phyloP scores from a whole-genome alignment of 2,113 vertebrate species.

The Leptodactylus fuscus region DNA sequence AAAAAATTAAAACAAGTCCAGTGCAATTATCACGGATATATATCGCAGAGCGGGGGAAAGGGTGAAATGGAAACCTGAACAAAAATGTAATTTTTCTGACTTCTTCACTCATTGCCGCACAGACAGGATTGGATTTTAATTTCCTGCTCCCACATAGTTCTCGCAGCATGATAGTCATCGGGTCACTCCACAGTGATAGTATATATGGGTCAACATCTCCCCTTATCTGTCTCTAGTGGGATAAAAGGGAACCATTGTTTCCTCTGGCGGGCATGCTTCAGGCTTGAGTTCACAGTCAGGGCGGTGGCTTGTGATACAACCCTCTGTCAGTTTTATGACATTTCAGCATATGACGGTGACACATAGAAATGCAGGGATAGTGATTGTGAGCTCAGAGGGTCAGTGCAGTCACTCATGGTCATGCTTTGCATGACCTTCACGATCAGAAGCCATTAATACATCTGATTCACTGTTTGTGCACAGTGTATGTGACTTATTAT shows the following conservation, averaged over 20 bases:
- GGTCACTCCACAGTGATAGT: slow-evolving; percentile 33
- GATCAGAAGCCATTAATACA: neutral
- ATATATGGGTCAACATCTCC: slow-evolving; percentile 25
- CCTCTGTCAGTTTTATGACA: slow-evolving; percentile 45
- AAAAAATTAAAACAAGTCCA: slow-evolving; percentile 5
- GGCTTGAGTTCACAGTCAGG: slow-evolving; percentile 46
- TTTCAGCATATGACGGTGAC: slow-evolving; percentile 51
- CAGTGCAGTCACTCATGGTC: neutral
- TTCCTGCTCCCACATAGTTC: slow-evolving; percentile 28
- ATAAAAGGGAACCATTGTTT: slow-evolving; percentile 51
- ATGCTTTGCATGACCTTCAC: neutral
- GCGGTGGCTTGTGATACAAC: slow-evolving; percentile 48
- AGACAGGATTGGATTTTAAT: neutral
- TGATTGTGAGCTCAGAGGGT: slow-evolving; percentile 21
- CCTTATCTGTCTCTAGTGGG: slow-evolving; percentile 51
- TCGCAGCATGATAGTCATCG: slow-evolving; percentile 39
- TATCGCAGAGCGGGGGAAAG: neutral
- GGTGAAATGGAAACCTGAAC: neutral
- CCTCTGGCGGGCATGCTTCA: neutral
- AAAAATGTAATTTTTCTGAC: slow-evolving; percentile 18
- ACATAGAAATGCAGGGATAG: neutral
- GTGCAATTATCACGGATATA: slow-evolving; percentile 16
- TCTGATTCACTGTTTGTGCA: neutral
- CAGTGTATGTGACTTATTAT: neutral
- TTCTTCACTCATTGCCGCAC: neutral